phyloP scores from a whole-genome alignment of 2,113 vertebrate genomes.

The Pogonocichla stellata region DNA sequence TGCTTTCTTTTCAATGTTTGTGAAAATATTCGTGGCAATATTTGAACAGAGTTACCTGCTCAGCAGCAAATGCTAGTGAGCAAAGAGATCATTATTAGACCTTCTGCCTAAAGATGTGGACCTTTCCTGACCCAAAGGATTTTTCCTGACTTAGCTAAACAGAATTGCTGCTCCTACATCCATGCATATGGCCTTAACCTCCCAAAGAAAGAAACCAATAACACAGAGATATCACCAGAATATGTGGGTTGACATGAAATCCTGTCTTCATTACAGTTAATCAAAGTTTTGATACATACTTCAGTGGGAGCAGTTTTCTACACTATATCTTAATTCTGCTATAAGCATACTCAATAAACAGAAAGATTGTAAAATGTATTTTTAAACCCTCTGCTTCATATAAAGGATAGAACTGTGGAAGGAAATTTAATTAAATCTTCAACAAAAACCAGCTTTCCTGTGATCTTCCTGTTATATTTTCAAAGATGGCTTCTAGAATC shows the following conservation, averaged over 20 bases:
- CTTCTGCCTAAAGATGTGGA: neutral
- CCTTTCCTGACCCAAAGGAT: neutral
- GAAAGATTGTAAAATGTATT: neutral
- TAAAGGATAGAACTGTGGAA: neutral
- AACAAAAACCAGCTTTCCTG: neutral
- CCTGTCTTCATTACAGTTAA: neutral
- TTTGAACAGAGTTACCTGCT: neutral
- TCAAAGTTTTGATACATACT: neutral
- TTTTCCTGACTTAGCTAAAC: neutral
- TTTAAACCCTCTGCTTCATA: neutral
- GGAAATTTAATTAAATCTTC: neutral
- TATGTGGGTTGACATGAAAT: neutral
- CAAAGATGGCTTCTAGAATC: neutral
- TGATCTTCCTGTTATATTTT: neutral
- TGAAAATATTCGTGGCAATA: neutral
- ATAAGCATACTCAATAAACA: neutral
- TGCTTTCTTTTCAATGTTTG: neutral
- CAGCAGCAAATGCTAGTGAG: neutral
- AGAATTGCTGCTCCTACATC: neutral
- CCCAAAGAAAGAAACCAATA: neutral
- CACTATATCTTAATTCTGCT: neutral
- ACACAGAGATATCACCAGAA: accelerated
- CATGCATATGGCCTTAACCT: neutral
- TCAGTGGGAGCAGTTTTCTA: neutral
- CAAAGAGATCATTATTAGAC: neutral